phyloP scores from a whole-genome alignment of 1,140 invertebrate genomes.

The Cydia amplana region DNA sequence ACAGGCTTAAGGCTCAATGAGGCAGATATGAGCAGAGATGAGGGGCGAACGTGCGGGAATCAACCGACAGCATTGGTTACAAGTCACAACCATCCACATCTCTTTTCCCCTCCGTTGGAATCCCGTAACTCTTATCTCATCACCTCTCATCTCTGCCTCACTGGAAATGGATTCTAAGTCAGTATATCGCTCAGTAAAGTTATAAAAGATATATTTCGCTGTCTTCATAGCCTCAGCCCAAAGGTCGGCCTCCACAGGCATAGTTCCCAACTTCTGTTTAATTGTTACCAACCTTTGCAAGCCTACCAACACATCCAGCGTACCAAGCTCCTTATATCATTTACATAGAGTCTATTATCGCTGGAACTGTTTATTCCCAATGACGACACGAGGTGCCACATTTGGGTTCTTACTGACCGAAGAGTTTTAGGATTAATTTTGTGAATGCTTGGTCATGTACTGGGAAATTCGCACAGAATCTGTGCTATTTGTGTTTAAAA shows the following conservation, averaged over 20 bases:
- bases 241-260: slow-evolving; percentile 14
- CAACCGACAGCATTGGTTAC: too few relatives aligned
- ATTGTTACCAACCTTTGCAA: slow-evolving; percentile 24
- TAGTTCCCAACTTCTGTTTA: slow-evolving; percentile 30
- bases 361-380: neutral
- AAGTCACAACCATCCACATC: too few relatives aligned
- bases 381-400: slow-evolving; percentile 2
- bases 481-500: too few relatives aligned
- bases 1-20: too few relatives aligned
- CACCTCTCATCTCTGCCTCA: too few relatives aligned
- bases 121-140: too few relatives aligned
- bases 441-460: neutral
- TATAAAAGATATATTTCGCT: too few relatives aligned
- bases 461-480: neutral
- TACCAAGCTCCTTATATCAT: neutral
- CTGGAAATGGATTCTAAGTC: too few relatives aligned
- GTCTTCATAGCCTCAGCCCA: slow-evolving; percentile 1
- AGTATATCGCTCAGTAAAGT: too few relatives aligned
- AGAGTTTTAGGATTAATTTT: slow-evolving; percentile 28
- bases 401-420: slow-evolving; percentile 22
- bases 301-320: neutral
- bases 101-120: too few relatives aligned
- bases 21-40: too few relatives aligned
- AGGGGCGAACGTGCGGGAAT: too few relatives aligned
- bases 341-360: neutral